These are phyloP conservation scores for Prionace glauca DNA, from an alignment of 2,797 vertebrate species.

Conservation along the genomic window DNA sequence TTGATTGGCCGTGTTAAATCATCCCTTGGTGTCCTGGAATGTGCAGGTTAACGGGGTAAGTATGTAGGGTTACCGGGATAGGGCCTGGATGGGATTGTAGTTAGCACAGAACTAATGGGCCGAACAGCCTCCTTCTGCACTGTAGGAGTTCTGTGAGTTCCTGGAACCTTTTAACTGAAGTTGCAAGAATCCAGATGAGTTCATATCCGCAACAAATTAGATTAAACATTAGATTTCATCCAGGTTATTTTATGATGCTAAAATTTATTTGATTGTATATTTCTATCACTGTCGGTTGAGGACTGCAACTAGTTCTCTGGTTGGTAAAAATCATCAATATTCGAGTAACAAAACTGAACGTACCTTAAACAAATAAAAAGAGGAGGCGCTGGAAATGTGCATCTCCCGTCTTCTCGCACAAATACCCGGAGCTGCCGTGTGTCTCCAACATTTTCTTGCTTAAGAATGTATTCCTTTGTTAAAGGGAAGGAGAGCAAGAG, in stretches of 20 bases:
- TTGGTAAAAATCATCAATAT: background rate
- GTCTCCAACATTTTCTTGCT: background rate
- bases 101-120: too few relatives aligned
- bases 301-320: background rate
- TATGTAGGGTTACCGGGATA: too few relatives aligned
- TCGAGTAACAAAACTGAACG: background rate
- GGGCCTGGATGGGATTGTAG: too few relatives aligned
- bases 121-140: too few relatives aligned
- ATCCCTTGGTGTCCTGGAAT: too few relatives aligned
- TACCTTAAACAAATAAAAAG: background rate
- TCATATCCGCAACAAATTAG: background rate
- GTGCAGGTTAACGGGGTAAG: too few relatives aligned
- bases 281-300: background rate
- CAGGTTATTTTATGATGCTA: background rate
- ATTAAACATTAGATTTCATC: background rate
- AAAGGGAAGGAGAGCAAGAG: background rate
- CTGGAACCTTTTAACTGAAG: background rate
- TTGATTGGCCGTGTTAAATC: too few relatives aligned
- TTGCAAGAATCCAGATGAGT: background rate
- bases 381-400: background rate
- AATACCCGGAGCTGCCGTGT: background rate
- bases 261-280: background rate
- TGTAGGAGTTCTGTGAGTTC: too few relatives aligned
- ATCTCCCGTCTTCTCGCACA: background rate
- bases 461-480: background rate